Conservation (phyloP, 2,888 invertebrate species). For the Artemia sinica region DNA sequence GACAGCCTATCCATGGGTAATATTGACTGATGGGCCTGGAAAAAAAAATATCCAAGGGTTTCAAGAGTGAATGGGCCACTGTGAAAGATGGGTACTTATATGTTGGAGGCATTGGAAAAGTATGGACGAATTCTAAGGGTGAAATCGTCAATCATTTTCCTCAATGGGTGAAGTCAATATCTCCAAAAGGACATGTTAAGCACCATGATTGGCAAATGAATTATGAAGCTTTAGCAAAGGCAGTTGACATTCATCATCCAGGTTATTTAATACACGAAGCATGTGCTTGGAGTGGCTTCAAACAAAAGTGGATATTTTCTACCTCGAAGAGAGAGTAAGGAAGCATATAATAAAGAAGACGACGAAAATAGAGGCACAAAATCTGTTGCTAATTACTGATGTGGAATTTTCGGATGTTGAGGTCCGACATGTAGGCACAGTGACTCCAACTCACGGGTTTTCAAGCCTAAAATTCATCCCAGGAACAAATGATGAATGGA, state of each 20-base stretch:
- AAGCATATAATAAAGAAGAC: constrained; percentile 68
- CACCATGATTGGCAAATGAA: constrained; percentile 40
- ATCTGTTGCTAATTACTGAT: constrained; percentile 66
- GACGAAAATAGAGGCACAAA: constrained; percentile 78
- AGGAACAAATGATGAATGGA: constrained; percentile 61
- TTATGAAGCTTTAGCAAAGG: constrained; percentile 46
- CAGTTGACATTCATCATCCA: constrained; percentile 65
- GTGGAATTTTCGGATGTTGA: constrained; percentile 47
- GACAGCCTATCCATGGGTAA: constrained; percentile 56
- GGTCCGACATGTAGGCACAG: constrained; percentile 40
- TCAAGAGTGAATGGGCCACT: constrained; percentile 93
- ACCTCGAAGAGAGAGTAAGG: constrained; percentile 67
- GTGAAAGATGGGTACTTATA: constrained; percentile 70
- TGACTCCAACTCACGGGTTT: constrained; percentile 58
- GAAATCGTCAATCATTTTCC: constrained; percentile 70
- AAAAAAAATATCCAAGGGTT: constrained; percentile 55
- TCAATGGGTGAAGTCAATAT: constrained; percentile 76
- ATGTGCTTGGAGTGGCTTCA: constrained; percentile 69
- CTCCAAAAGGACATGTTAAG: constrained; percentile 55
- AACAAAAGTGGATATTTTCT: constrained; percentile 80
- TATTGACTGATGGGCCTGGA: constrained; percentile 73
- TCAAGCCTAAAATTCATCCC: constrained; percentile 97
- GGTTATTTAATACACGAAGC: constrained; percentile 97
- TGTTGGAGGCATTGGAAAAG: constrained; percentile 89
- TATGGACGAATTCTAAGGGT: constrained; percentile 79